Evolutionary conservation across 2,113 vertebrate species (phyloP).

Genomic region (Micronisus gabar): DNA sequence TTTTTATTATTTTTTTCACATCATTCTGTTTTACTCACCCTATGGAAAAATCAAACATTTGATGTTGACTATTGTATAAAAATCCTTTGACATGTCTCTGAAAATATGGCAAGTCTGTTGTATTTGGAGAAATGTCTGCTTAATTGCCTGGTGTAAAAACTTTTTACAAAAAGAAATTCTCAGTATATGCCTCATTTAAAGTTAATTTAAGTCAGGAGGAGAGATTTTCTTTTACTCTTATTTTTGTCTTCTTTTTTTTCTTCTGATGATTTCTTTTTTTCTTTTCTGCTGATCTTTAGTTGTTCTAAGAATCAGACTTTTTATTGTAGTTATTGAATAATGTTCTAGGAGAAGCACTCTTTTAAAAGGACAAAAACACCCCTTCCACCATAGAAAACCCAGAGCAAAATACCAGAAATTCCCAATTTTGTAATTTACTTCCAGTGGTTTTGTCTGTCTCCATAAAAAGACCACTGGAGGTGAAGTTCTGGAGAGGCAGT

Average conservation of each 20-base stretch:
- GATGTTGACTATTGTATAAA: neutral
- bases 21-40: neutral
- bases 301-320: neutral
- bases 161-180: neutral
- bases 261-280: neutral
- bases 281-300: neutral
- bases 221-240: neutral
- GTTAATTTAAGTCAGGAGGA: neutral
- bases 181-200: neutral
- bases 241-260: neutral
- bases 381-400: neutral
- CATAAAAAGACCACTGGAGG: neutral
- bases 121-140: neutral
- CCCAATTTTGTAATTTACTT: neutral
- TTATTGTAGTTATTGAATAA: neutral
- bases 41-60: slow-evolving; percentile 29
- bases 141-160: neutral
- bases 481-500: neutral
- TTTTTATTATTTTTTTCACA: slow-evolving; percentile 19
- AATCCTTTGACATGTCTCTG: neutral
- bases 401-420: neutral
- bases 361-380: neutral
- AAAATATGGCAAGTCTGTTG: neutral
- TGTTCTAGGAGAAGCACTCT: neutral
- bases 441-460: neutral